These are phyloP conservation scores for Hymenopus coronatus DNA, from an alignment of 2,888 invertebrate genomes.

Conservation along the genomic window DNA sequence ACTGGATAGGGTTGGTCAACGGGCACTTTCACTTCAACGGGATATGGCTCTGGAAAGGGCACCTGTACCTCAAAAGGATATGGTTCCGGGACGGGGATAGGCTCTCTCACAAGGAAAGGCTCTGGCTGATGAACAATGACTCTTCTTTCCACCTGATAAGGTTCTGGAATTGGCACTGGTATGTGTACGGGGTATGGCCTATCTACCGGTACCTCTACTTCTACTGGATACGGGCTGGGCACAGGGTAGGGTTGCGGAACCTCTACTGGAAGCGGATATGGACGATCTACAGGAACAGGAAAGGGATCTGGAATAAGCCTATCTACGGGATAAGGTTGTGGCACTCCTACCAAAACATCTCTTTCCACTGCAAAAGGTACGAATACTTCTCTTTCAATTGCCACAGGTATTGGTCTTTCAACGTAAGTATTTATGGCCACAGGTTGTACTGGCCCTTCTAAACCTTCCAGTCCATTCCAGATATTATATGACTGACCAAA, in stretches of 20 bases:
- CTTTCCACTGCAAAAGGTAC: neutral
- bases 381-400: too few species aligned
- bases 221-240: neutral
- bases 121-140: constrained; percentile 53
- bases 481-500: neutral
- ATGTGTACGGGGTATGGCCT: constrained; percentile 57
- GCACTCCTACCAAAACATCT: constrained; percentile 39
- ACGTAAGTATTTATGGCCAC: constrained; percentile 67
- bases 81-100: constrained; percentile 46
- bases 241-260: neutral
- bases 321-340: constrained; percentile 44
- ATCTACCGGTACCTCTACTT: constrained; percentile 26
- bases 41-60: constrained; percentile 11
- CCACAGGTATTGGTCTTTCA: constrained; percentile 57
- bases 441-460: constrained; percentile 48
- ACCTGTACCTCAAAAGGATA: constrained; percentile 38
- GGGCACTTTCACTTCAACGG: constrained; percentile 61
- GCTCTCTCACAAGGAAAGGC: constrained; percentile 53
- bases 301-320: constrained; percentile 64
- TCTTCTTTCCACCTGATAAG: neutral
- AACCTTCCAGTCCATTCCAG: neutral
- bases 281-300: constrained; percentile 45
- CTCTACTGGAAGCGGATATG: constrained; percentile 16
- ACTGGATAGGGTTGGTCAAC: constrained; percentile 69
- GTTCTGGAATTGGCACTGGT: constrained; percentile 47